These are phyloP conservation scores for Rutilus rutilus DNA, from an alignment of 2,113 vertebrate species.

Conservation along the genomic window DNA sequence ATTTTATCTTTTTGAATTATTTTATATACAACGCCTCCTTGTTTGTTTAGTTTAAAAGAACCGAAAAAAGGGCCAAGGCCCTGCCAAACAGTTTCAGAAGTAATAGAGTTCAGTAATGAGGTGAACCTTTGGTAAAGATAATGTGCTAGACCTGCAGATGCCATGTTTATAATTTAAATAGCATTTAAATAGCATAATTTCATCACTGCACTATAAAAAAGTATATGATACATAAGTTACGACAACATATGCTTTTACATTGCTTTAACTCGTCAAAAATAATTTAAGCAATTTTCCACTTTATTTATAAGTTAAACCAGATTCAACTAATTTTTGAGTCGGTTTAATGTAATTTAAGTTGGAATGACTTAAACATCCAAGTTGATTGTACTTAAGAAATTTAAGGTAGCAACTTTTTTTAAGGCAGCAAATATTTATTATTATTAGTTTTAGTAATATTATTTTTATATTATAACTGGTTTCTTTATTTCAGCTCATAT, in stretches of 20 bases:
- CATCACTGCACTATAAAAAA: background rate
- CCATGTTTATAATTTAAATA: background rate
- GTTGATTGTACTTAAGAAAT: too few relatives aligned
- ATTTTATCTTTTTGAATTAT: background rate
- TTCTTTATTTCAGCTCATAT: background rate
- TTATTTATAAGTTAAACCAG: too few relatives aligned
- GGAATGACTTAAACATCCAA: too few relatives aligned
- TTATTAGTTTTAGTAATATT: too few relatives aligned
- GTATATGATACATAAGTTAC: too few relatives aligned
- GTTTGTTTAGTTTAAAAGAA: background rate
- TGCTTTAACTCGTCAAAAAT: too few relatives aligned
- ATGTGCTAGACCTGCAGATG: background rate
- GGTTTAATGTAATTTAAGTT: too few relatives aligned
- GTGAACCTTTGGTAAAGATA: background rate
- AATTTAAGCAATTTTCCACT: too few relatives aligned
- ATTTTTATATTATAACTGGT: background rate
- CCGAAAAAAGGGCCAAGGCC: background rate
- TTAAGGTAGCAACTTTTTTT: too few relatives aligned
- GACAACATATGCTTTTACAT: too few relatives aligned
- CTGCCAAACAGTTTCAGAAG: background rate
- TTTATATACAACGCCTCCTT: background rate
- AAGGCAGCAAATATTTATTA: background rate
- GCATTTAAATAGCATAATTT: too few relatives aligned
- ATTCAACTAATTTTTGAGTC: too few relatives aligned
- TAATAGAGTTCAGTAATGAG: constrained; percentile 1